Evolutionary conservation across 2,113 vertebrate species (phyloP).

Genomic region (Embiotoca jacksoni): DNA sequence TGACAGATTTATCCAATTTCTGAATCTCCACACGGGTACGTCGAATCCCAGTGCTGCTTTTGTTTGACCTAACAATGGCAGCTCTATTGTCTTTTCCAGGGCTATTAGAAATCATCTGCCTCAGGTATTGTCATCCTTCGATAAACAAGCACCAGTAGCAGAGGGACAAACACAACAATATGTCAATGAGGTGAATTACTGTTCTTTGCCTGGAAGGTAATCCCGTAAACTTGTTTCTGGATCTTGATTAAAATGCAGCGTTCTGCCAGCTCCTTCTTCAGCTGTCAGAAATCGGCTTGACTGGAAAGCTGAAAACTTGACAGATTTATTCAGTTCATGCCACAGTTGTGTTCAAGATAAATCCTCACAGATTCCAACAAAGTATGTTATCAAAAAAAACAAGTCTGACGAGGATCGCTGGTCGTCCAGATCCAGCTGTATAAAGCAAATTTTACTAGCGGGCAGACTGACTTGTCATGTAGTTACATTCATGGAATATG

Average conservation of each 20-base stretch:
- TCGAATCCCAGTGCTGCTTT: constrained; percentile 37
- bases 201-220: constrained; percentile 55
- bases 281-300: constrained; percentile 55
- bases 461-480: background rate
- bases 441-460: background rate
- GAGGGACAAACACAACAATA: constrained; percentile 24
- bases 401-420: constrained; percentile 3
- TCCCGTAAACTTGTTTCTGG: constrained; percentile 43
- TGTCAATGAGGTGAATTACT: constrained; percentile 50
- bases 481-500: background rate
- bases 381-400: constrained; percentile 31
- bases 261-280: constrained; percentile 22
- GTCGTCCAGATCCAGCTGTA: background rate
- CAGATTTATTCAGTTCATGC: constrained; percentile 35
- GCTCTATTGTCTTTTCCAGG: constrained; percentile 35
- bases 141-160: constrained; percentile 52
- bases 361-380: constrained; percentile 45
- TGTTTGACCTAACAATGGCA: constrained; percentile 48
- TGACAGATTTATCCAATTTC: constrained; percentile 68
- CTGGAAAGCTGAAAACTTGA: constrained; percentile 40
- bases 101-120: constrained; percentile 55
- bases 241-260: constrained; percentile 56
- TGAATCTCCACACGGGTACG: constrained; percentile 1
- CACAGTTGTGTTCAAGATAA: constrained; percentile 10
- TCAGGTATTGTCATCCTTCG: constrained; percentile 52